Conservation (phyloP, 2,888 invertebrate species). For the Tipula helvola region DNA sequence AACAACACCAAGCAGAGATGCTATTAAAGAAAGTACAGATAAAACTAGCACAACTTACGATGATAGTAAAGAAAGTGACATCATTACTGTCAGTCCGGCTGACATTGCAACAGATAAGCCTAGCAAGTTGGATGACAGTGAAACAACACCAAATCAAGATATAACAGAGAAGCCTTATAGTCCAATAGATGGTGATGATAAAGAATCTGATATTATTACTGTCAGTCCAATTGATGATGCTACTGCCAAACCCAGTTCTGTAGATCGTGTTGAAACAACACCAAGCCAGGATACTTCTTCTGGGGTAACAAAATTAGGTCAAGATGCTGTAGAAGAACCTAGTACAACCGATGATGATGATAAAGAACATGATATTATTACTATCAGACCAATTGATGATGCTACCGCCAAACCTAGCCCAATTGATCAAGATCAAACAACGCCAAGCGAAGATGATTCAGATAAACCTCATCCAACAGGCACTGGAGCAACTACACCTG, state of each 20-base stretch:
- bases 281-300: not conserved
- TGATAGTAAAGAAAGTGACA: not conserved
- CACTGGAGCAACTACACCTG: not conserved
- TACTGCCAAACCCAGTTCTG: constrained; percentile 14
- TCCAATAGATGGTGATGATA: not conserved
- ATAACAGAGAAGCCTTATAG: not conserved
- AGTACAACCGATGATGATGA: not conserved
- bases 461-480: not conserved
- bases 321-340: not conserved
- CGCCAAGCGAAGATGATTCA: not conserved
- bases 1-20: constrained; percentile 12
- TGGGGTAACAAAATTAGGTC: no score
- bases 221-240: not conserved
- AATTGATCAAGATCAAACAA: not conserved
- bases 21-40: not conserved
- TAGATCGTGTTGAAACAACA: constrained; percentile 12
- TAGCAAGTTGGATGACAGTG: not conserved
- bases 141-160: not conserved
- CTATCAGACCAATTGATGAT: not conserved
- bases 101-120: not conserved
- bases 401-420: not conserved
- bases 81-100: constrained; percentile 10
- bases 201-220: not conserved
- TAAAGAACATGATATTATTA: constrained; percentile 12
- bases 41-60: not conserved